phyloP scores from a whole-genome alignment of 2,797 vertebrate species.

The Crax fasciolata region DNA sequence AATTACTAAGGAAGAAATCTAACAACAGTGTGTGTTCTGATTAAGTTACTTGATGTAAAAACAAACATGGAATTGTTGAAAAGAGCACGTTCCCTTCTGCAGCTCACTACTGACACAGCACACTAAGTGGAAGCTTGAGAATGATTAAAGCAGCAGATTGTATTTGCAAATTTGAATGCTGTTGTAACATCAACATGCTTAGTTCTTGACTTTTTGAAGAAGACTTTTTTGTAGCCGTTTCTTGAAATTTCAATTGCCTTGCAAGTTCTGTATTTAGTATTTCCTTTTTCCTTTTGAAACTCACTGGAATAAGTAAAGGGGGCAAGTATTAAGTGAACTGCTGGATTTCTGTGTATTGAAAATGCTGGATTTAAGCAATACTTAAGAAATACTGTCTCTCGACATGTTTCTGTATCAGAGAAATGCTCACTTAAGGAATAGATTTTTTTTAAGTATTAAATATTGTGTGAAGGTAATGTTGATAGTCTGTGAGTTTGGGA shows the following conservation, averaged over 20 bases:
- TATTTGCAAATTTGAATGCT: not conserved
- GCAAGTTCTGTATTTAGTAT: not conserved
- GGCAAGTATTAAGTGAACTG: not conserved
- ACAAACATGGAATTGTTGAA: slow-evolving; percentile 46
- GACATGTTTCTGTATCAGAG: not conserved
- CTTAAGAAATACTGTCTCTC: not conserved
- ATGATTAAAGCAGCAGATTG: not conserved
- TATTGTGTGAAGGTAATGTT: not conserved
- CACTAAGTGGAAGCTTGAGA: not conserved
- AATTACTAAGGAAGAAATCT: slow-evolving; percentile 84
- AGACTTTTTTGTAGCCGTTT: not conserved
- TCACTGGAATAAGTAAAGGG: not conserved
- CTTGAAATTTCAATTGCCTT: not conserved
- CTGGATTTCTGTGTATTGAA: not conserved
- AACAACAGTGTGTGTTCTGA: slow-evolving; percentile 83
- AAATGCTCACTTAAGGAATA: not conserved
- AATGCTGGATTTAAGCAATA: not conserved
- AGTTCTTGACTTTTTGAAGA: not conserved
- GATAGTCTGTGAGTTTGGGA: not conserved
- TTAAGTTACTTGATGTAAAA: slow-evolving; percentile 82
- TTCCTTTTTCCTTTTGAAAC: not conserved
- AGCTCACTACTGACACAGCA: not conserved
- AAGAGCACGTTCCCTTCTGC: slow-evolving; percentile 1
- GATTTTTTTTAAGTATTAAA: not conserved
- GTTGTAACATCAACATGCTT: not conserved